phyloP scores from a whole-genome alignment of 1,140 invertebrate genomes.

The Drosophila nigrodunni region DNA sequence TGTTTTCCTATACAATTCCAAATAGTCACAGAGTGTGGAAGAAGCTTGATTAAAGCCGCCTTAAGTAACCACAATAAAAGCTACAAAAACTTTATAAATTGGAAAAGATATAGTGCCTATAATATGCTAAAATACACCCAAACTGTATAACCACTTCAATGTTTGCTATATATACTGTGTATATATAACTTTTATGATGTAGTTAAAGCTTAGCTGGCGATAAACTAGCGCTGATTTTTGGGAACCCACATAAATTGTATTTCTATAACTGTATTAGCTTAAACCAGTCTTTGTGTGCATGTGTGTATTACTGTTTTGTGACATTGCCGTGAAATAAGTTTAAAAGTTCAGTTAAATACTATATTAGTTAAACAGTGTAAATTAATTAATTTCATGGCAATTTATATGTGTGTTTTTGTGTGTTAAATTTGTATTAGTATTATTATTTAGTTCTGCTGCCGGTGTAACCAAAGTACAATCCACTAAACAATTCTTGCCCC shows the following conservation, averaged over 20 bases:
- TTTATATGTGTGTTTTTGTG: slow-evolving; percentile 8
- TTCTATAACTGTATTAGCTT: slow-evolving; percentile 28
- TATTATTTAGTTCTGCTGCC: slow-evolving; percentile 33
- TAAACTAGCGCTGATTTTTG: slow-evolving; percentile 25
- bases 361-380: not conserved
- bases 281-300: slow-evolving; percentile 3
- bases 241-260: slow-evolving; percentile 18
- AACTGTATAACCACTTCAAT: not conserved
- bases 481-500: slow-evolving; percentile 58
- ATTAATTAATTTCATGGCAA: slow-evolving; percentile 7
- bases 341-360: not conserved
- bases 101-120: too few species aligned
- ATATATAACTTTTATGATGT: slow-evolving; percentile 5
- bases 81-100: too few species aligned
- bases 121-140: too few species aligned
- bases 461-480: slow-evolving; percentile 71
- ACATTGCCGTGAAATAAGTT: slow-evolving; percentile 15
- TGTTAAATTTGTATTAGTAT: slow-evolving; percentile 14
- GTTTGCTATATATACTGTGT: slow-evolving; percentile 9
- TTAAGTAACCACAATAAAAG: too few species aligned
- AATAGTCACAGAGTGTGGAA: too few species aligned
- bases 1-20: too few species aligned
- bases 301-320: slow-evolving; percentile 12
- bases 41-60: too few species aligned
- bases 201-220: not conserved